Evolutionary conservation across 2,888 invertebrate species (phyloP).

Genomic region (Endomychus coccineus): DNA sequence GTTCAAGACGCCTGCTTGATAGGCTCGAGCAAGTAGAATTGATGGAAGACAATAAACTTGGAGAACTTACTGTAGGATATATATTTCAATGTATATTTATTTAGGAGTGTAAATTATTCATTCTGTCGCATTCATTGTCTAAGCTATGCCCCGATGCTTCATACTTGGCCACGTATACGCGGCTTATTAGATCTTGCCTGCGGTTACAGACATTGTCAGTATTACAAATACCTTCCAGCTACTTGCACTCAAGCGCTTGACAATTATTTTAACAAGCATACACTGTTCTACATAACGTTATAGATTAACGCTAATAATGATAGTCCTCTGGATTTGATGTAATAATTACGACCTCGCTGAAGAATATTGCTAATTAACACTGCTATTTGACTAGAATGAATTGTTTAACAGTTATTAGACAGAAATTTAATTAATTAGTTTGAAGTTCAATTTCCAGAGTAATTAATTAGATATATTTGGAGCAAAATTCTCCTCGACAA

Average conservation of each 20-base stretch:
- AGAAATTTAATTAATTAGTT: too few relatives aligned
- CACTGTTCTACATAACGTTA: neutral
- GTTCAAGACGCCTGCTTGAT: too few relatives aligned
- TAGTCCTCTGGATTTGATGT: too few relatives aligned
- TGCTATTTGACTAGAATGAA: too few relatives aligned
- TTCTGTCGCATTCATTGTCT: conserved; percentile 33
- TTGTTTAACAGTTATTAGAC: too few relatives aligned
- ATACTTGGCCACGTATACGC: conserved; percentile 28
- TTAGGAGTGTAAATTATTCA: conserved; percentile 41
- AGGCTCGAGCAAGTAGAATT: conserved; percentile 25
- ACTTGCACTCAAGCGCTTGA: neutral
- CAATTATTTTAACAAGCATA: neutral
- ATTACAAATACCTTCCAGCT: neutral
- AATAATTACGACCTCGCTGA: too few relatives aligned
- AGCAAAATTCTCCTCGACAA: too few relatives aligned
- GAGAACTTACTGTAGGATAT: conserved; percentile 32
- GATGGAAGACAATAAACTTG: conserved; percentile 28
- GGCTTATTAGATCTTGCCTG: conserved; percentile 29
- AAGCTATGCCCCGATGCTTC: conserved; percentile 23
- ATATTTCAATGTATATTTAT: conserved; percentile 39
- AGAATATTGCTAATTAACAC: too few relatives aligned
- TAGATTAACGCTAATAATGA: too few relatives aligned
- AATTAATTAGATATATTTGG: too few relatives aligned
- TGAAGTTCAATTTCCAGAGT: too few relatives aligned
- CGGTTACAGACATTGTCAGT: conserved; percentile 12